Evolutionary conservation across 2,888 invertebrate species (phyloP), one percentile per base, ranked within the genome.

Genomic region (Macrostomum cliftonense): DNA sequence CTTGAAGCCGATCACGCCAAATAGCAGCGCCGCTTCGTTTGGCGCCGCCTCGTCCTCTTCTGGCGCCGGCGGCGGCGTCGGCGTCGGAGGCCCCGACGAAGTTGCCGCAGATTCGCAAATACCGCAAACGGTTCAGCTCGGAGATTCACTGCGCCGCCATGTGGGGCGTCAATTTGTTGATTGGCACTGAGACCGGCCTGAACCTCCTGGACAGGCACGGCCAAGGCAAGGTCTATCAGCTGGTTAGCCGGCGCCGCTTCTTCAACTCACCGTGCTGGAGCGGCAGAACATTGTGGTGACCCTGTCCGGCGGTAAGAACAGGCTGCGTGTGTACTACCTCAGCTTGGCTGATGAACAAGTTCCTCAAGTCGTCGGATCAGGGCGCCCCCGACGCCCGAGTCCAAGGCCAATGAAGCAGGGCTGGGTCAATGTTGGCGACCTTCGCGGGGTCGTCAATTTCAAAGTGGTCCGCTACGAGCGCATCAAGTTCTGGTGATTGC

Each of bases 241-340:
- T 99, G 69, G 97, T 99, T 71, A 93, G 87, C 57, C 77, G 97
- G 66, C 79, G 97, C 65, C 79, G 93, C 63, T 99, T 99, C 93
- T 93, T 67, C 97, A 99, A 74, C 97, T 99, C 95, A 95, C 97
- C 74, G 97, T 97, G 58, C 77, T 99, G 61, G 97, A 99, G 75
- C 95, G 95, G 54, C 97, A 99, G 74, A 99, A 99, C 72, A 99
- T 99, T 65, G 79, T 99, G 62, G 95, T 99, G 50, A 99, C 97
- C 53, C 91, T 99, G 65, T 93, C 91, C 44, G 97, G 97, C 49
- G 91, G 95, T 75, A 97, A 97, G 74, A 89, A 93, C 74, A 81
- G 95, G 58, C 93, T 99, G 53, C 79, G 97, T 46, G 97, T 99
- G 7, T 99, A 97, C 74, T 99, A 97, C 70, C 78, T 99, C 57